A percentile compares a stretch with the other conserved stretches of the same genome.
Evolutionary conservation across 2,888 invertebrate species (phyloP).

Genomic region (Hypomecis atomaria): DNA sequence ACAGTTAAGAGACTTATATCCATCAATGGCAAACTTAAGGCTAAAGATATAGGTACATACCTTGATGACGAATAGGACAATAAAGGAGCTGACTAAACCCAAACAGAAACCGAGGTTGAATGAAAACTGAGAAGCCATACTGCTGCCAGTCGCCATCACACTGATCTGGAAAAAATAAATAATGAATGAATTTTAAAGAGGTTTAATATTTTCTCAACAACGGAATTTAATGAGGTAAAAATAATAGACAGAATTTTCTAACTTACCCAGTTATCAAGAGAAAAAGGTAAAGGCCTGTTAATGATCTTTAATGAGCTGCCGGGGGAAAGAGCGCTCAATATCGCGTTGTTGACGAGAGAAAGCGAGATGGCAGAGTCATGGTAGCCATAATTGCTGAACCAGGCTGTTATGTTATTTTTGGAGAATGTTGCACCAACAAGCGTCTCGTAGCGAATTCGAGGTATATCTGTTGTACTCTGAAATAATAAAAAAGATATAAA

Average conservation of each 20-base stretch:
- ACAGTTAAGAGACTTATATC: too few relatives aligned
- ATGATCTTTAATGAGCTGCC: constrained; percentile 76
- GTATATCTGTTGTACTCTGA: constrained; percentile 65
- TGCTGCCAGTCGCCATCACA: constrained; percentile 76
- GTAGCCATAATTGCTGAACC: constrained; percentile 92
- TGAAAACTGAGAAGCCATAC: constrained; percentile 85
- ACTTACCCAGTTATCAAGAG: constrained; percentile 84
- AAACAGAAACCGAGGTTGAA: constrained; percentile 91
- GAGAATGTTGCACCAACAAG: constrained; percentile 85
- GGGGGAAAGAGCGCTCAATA: constrained; percentile 78
- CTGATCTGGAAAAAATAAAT: constrained; percentile 60
- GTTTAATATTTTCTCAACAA: too few relatives aligned
- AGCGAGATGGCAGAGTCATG: constrained; percentile 90
- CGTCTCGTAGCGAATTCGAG: constrained; percentile 79
- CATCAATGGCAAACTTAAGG: too few relatives aligned
- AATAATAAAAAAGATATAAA: constrained; percentile 12
- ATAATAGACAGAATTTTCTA: not conserved
- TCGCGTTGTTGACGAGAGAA: constrained; percentile 86
- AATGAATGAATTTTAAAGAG: too few relatives aligned
- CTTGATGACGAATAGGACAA: constrained; percentile 84
- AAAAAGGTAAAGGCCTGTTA: constrained; percentile 90
- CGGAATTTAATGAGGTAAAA: not conserved
- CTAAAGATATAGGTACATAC: constrained; percentile 46
- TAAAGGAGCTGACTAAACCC: constrained; percentile 88
- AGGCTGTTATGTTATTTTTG: constrained; percentile 81